Base-by-base conservation (phyloP, 2,888 invertebrate species). In the Lutraria lutraria region DNA sequence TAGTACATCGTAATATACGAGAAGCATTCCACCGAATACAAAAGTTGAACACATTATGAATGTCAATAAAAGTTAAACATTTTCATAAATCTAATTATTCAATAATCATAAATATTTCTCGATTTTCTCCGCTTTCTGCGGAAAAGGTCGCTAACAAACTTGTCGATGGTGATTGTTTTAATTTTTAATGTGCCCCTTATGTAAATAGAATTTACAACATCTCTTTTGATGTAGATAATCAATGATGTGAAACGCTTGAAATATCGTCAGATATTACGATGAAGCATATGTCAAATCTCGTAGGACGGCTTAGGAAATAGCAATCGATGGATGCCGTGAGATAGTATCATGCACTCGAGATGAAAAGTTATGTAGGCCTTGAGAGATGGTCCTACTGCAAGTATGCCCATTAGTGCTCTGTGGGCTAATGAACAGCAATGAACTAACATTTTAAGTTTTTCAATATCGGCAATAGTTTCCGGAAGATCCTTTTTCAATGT, bases 401-500 rank as follows among this genome's bases (percentile, higher is more conserved):
- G 13, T 0, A 31, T n/a, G n/a, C n/a, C n/a, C 1, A 34, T 19
- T 13, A 8, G 31, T 31, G 16, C 29, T 31, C 16, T 19, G 31
- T 0, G 3, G 8, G 19, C 21, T n/a, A n/a, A n/a, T 63, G 10
- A 10, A 63, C 21, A 19, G 21, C 12, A 12, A n/a, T 29, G 31
- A 0, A 19, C 85, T 52, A 80, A 88, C 87, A 63, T 53, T 31
- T 83, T 88, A 21, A 90, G 54, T n/a, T 87, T 82, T n/a, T 76
- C 91, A 3, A 89, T 94, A 56, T 95, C 94, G 43, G 92, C 91
- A 12, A 95, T 90, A 16, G 95, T 93, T 83, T 95, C 94, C 43
- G 95, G 95, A 13, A 95, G 90, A 81, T 91, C 88, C 80, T 88
- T 87, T 87, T 93, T 88, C 19, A 93, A 89, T 3, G 95, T 95